Conservation (phyloP, 2,888 invertebrate species). For the Mimumesa dahlbomi region DNA sequence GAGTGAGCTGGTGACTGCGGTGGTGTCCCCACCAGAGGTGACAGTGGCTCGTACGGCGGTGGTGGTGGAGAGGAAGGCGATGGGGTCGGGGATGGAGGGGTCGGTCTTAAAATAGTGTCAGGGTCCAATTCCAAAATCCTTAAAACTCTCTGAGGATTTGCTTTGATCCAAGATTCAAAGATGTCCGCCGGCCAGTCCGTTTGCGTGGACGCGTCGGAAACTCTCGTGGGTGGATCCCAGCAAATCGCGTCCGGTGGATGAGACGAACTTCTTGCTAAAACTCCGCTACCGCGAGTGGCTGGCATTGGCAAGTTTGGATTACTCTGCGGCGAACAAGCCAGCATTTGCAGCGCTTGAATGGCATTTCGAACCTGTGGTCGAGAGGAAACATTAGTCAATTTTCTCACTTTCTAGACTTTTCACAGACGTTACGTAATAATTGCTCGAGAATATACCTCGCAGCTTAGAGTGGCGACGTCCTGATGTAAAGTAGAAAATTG, state of each 20-base stretch:
- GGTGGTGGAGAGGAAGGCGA: constrained; percentile 77
- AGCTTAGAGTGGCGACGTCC: constrained; percentile 91
- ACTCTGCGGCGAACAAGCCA: constrained; percentile 91
- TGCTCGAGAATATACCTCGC: constrained; percentile 83
- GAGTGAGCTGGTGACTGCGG: constrained; percentile 81
- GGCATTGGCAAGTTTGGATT: constrained; percentile 88
- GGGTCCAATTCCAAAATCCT: constrained; percentile 88
- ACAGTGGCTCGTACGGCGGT: constrained; percentile 81
- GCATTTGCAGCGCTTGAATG: constrained; percentile 91
- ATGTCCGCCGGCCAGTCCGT: constrained; percentile 84
- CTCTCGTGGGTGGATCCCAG: constrained; percentile 83
- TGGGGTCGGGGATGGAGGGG: constrained; percentile 72
- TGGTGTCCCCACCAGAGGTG: constrained; percentile 79
- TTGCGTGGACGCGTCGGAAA: constrained; percentile 82
- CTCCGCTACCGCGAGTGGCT: constrained; percentile 76
- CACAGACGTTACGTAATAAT: too few species aligned
- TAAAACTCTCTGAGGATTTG: constrained; percentile 88
- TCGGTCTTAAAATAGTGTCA: constrained; percentile 76
- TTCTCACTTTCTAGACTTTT: background rate
- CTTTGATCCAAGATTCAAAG: constrained; percentile 85
- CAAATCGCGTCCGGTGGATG: constrained; percentile 93
- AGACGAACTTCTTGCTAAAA: constrained; percentile 89
- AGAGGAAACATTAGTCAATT: too few species aligned
- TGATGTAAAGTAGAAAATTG: constrained; percentile 92
- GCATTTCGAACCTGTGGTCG: constrained; percentile 90